Evolutionary conservation across 2,888 invertebrate species (phyloP).

Genomic region (Agrypnus murinus): DNA sequence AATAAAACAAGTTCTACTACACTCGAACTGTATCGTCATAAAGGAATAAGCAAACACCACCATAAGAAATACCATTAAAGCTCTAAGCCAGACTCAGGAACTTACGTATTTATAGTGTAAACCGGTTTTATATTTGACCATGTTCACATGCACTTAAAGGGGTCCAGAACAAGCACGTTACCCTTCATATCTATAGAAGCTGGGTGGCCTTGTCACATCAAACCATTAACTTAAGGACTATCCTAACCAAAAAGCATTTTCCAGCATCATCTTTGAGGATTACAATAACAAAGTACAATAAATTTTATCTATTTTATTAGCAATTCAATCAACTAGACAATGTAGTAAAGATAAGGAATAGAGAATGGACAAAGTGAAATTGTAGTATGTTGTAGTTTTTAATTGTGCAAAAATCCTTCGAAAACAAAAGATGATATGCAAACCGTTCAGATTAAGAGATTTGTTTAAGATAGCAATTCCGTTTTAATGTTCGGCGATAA

Average conservation of each 20-base stretch:
- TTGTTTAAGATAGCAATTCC: too few species aligned
- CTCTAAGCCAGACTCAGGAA: conserved; percentile 6
- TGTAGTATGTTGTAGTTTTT: too few species aligned
- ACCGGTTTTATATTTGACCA: conserved; percentile 30
- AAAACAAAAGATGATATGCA: too few species aligned
- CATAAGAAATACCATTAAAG: background rate
- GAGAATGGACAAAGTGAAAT: too few species aligned
- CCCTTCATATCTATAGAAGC: conserved; percentile 19
- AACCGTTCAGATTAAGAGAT: too few species aligned
- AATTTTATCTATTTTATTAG: too few species aligned
- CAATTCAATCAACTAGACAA: too few species aligned
- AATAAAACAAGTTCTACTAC: too few species aligned
- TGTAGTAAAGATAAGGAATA: too few species aligned
- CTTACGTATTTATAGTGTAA: conserved; percentile 21
- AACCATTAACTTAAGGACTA: background rate
- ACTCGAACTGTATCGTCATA: too few species aligned
- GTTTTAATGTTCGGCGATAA: too few species aligned
- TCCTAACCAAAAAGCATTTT: conserved; percentile 1
- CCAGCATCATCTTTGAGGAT: background rate
- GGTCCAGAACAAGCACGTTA: conserved; percentile 24
- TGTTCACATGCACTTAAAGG: conserved; percentile 16
- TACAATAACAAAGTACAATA: conserved; percentile 4
- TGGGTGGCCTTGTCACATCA: conserved; percentile 29
- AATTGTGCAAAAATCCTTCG: too few species aligned
- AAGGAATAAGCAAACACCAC: background rate